A percentile compares a stretch with the other conserved stretches of the same genome.
These are phyloP conservation scores for Silurus asotus DNA, from an alignment of 2,113 vertebrate genomes.

Conservation along the genomic window DNA sequence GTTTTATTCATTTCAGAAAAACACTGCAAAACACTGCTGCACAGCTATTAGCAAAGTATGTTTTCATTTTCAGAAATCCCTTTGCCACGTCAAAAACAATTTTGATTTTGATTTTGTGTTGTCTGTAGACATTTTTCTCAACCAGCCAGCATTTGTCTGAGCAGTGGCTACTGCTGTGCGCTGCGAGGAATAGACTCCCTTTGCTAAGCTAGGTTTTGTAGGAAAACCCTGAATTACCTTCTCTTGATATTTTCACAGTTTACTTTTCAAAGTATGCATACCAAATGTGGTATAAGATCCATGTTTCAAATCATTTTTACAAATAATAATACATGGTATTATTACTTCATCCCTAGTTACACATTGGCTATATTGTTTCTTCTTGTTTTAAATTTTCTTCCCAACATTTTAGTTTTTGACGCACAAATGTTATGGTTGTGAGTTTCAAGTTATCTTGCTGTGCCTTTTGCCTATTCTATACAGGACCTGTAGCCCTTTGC, in stretches of 20 bases:
- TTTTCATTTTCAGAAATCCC: background rate
- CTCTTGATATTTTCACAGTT: background rate
- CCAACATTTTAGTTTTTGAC: background rate
- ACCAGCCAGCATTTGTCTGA: background rate
- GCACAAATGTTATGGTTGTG: background rate
- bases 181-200: background rate
- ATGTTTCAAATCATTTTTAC: background rate
- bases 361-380: background rate
- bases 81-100: background rate
- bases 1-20: background rate
- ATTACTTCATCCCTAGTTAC: background rate
- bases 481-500: background rate
- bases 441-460: background rate
- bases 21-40: background rate
- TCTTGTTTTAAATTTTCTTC: background rate
- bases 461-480: constrained; percentile 9
- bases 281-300: background rate
- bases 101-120: background rate
- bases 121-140: background rate
- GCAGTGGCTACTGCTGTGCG: background rate
- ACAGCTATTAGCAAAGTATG: background rate
- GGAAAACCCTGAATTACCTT: background rate
- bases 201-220: background rate
- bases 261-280: background rate
- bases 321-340: background rate